These are phyloP conservation scores for Pelodytes ibericus DNA, from an alignment of 2,797 vertebrate genomes.

Conservation along the genomic window DNA sequence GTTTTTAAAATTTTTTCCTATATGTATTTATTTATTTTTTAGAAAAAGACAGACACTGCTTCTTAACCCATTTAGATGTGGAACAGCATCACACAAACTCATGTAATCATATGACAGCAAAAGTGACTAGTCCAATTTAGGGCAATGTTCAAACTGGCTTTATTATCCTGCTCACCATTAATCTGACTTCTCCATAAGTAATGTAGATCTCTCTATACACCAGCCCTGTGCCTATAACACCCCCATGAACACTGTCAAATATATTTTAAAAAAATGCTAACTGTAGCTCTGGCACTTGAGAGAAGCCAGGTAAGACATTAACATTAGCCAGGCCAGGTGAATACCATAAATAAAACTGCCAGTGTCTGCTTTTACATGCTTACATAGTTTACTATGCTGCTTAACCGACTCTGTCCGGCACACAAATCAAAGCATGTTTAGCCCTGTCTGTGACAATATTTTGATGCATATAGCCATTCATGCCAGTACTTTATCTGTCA, in stretches of 20 bases:
- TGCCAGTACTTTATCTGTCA: too few species aligned
- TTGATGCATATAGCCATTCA: too few species aligned
- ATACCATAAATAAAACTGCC: conserved; percentile 43
- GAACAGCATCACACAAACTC: too few species aligned
- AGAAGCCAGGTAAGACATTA: conserved; percentile 29
- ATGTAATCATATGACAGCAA: too few species aligned
- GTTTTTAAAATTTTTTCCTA: too few species aligned
- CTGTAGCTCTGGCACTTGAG: conserved; percentile 34
- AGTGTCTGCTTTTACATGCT: conserved; percentile 41
- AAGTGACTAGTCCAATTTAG: too few species aligned
- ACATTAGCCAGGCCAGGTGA: conserved; percentile 45
- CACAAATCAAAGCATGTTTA: conserved; percentile 28
- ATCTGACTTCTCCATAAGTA: neutral
- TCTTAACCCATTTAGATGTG: too few species aligned
- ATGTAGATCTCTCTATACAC: neutral
- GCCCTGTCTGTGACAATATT: too few species aligned
- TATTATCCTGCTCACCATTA: too few species aligned
- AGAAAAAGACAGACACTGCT: too few species aligned
- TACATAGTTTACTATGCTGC: neutral
- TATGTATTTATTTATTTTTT: too few species aligned
- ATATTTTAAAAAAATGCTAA: conserved; percentile 7
- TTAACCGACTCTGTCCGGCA: conserved; percentile 7
- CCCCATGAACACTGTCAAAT: conserved; percentile 12
- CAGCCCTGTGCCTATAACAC: neutral
- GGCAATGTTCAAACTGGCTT: too few species aligned